Percentiles rank a stretch among this genome's conserved stretches.
Conservation (phyloP, 2,797 vertebrate genomes). For the Distichodus sexfasciatus region DNA sequence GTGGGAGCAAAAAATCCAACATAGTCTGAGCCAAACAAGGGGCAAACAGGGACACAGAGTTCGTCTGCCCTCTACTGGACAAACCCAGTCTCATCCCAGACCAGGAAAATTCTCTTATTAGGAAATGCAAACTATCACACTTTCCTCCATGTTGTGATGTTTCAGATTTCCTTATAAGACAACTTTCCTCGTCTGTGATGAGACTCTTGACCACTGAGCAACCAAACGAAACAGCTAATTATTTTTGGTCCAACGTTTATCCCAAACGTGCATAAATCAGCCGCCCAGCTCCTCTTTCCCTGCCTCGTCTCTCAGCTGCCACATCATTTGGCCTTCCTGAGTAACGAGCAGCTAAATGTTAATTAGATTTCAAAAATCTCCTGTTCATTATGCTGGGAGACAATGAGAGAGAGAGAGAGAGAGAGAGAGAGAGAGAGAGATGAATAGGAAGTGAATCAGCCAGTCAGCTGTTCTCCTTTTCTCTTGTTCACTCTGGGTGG, state of each 20-base stretch:
- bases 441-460: constrained; percentile 25
- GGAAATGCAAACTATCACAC: background rate
- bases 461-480: background rate
- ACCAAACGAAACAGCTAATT: too few relatives aligned
- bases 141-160: too few relatives aligned
- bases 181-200: too few relatives aligned
- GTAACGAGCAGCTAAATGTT: constrained; percentile 71
- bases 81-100: background rate
- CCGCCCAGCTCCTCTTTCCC: constrained; percentile 41
- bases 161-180: too few relatives aligned
- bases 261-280: too few relatives aligned
- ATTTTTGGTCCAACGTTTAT: too few relatives aligned
- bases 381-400: constrained; percentile 65
- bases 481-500: background rate
- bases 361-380: constrained; percentile 73
- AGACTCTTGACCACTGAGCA: too few relatives aligned
- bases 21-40: background rate
- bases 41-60: constrained; percentile 22
- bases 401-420: constrained; percentile 59
- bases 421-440: constrained; percentile 28
- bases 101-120: background rate
- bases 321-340: constrained; percentile 75
- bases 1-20: background rate
- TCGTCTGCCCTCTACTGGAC: constrained; percentile 66
- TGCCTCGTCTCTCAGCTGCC: constrained; percentile 57